phyloP scores from a whole-genome alignment of 2,888 invertebrate genomes.

The Pandemis corylana region DNA sequence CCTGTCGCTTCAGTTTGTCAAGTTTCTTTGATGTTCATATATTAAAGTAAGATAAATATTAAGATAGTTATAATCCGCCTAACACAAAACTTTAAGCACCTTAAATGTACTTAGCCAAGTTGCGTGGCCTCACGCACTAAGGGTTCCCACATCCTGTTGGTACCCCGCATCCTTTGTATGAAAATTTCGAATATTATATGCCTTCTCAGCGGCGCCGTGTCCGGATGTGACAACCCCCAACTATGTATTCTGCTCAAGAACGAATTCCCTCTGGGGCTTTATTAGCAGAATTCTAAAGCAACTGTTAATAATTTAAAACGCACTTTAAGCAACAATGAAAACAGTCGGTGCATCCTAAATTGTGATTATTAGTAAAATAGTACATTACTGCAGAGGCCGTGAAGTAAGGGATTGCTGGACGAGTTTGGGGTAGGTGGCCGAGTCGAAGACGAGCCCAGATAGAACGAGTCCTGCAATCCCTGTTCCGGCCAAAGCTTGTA shows the following conservation, averaged over 20 bases:
- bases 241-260: slow-evolving; percentile 45
- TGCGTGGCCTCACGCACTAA: background rate
- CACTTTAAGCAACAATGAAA: background rate
- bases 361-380: no score
- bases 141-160: slow-evolving; percentile 51
- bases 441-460: no score
- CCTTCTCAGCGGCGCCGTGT: slow-evolving; percentile 55
- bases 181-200: slow-evolving; percentile 53
- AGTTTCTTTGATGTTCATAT: no score
- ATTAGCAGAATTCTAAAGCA: slow-evolving; percentile 10
- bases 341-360: no score
- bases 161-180: slow-evolving; percentile 62
- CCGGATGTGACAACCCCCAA: slow-evolving; percentile 59
- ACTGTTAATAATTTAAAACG: background rate
- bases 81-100: slow-evolving; percentile 8
- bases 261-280: slow-evolving; percentile 16
- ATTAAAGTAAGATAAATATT: background rate
- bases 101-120: slow-evolving; percentile 20
- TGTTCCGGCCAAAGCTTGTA: no score
- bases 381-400: no score
- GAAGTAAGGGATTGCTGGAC: no score
- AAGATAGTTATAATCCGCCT: background rate
- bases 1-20: background rate
- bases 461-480: no score
- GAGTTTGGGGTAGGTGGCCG: no score